Percentiles rank a stretch among this genome's conserved stretches.
Conservation (phyloP, 1,140 invertebrate species). For the Liolophura sinensis region DNA sequence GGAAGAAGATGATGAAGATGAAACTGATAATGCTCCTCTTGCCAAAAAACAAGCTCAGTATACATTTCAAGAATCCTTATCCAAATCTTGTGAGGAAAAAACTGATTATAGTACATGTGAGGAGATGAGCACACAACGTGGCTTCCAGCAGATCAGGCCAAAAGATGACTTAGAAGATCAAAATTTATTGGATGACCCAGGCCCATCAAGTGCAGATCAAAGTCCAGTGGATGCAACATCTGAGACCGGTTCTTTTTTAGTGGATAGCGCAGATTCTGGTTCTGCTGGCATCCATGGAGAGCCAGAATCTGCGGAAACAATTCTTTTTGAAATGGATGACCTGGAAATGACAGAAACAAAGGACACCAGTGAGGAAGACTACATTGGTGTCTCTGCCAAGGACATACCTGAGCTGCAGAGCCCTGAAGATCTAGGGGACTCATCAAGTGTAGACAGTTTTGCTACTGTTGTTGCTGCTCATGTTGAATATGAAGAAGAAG, state of each 20-base stretch:
- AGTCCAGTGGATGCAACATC: not conserved
- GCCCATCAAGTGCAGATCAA: slow-evolving; percentile 2
- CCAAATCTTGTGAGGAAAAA: too few relatives aligned
- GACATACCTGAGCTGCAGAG: slow-evolving; percentile 11
- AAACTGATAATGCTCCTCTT: slow-evolving; percentile 14
- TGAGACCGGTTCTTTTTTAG: too few relatives aligned
- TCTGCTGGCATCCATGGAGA: too few relatives aligned
- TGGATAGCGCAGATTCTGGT: too few relatives aligned
- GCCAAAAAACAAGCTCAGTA: too few relatives aligned
- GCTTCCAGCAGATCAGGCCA: too few relatives aligned
- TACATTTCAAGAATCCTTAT: too few relatives aligned
- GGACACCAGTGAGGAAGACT: not conserved
- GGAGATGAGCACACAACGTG: too few relatives aligned
- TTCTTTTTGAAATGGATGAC: not conserved
- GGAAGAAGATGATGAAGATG: slow-evolving; percentile 11
- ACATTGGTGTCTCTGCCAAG: not conserved
- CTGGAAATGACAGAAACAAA: not conserved
- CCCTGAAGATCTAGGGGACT: slow-evolving; percentile 63
- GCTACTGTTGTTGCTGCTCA: slow-evolving; percentile 63
- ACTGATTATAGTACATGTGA: too few relatives aligned
- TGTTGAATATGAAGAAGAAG: slow-evolving; percentile 77
- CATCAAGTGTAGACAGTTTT: slow-evolving; percentile 85
- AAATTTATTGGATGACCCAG: slow-evolving; percentile 1
- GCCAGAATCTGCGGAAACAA: slow-evolving; percentile 1
- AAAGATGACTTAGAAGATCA: not conserved